phyloP scores from a whole-genome alignment of 2,113 vertebrate genomes.

The Hyaena hyaena region DNA sequence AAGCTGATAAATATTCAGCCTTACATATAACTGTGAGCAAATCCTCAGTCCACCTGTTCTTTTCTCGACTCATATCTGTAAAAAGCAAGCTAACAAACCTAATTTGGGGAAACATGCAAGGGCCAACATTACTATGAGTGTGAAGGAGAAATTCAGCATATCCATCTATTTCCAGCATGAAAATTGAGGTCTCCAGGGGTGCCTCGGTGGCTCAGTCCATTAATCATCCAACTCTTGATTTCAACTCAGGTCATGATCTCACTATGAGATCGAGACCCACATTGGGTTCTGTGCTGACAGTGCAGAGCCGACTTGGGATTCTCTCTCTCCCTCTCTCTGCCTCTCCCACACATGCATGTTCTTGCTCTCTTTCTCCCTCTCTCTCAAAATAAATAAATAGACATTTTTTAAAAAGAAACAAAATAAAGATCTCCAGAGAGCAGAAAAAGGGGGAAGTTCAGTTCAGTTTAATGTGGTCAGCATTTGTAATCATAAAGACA shows the following conservation, averaged over 20 bases:
- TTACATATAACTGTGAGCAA: neutral
- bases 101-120: neutral
- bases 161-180: neutral
- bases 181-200: neutral
- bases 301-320: too few species aligned
- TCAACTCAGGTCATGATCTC: too few species aligned
- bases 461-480: neutral
- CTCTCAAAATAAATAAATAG: too few species aligned
- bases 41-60: neutral
- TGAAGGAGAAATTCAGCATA: neutral
- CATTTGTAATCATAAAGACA: neutral
- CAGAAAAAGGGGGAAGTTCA: neutral
- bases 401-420: too few species aligned
- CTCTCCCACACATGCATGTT: too few species aligned
- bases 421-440: neutral
- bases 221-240: too few species aligned
- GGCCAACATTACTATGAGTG: neutral
- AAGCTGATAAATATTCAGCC: neutral
- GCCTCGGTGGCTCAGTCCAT: too few species aligned
- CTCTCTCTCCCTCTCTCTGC: too few species aligned
- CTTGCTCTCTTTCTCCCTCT: too few species aligned
- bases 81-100: neutral
- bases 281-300: too few species aligned
- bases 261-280: too few species aligned
- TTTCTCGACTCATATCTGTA: neutral